Evolutionary conservation across 30 jellyfish, hydroid and myxozoan genomes (phyloP), one percentile per base, ranked within the genome.

Genomic region (Sanderia malayensis): DNA sequence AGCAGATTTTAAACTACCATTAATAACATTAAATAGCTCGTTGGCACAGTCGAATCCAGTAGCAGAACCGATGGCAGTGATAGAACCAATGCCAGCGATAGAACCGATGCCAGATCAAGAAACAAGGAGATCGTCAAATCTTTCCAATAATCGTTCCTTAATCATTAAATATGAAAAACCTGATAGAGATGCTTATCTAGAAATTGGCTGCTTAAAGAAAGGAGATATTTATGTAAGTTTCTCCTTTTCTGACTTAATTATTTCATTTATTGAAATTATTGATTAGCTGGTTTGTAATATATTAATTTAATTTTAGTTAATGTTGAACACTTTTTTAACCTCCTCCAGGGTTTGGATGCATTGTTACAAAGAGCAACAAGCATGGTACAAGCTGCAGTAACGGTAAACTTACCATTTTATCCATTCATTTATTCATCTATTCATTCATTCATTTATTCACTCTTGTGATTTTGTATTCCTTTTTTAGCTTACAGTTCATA

Each of bases 141-240:
- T 15, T 20, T 30, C 79, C 1, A 22, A 45, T 6, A 44, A 20
- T 23, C 41, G 10, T 29, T 28, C 78, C 4, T 49, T 49, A 24
- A 19, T 49, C 7, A 49, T 4, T 4, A 47, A 22, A 46, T 19
- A 46, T 2, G 55, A 62, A 37, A 27, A 28, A 26, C 60, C 46
- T 2, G 70, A 60, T 41, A 58, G 74, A 31, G 81, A 78, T 23
- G 81, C 89, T 45, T 78, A 23, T 53, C 66, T 78, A n/a, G 82
- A 78, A 17, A 70, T 66, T 28, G 89, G 89, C 15, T 22, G 33
- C 27, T 25, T 78, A 47, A 78, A 78, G 44, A 49, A 41, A 4
- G 80, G 89, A 65, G 89, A 78, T 58, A 66, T 78, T n/a, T 78
- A 78, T 58, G 64, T 49, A 49, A 49, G 64, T 37, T n/a, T n/a